These are phyloP conservation scores for Ceratina calcarata DNA, from an alignment of 1,140 invertebrate species.

Conservation along the genomic window DNA sequence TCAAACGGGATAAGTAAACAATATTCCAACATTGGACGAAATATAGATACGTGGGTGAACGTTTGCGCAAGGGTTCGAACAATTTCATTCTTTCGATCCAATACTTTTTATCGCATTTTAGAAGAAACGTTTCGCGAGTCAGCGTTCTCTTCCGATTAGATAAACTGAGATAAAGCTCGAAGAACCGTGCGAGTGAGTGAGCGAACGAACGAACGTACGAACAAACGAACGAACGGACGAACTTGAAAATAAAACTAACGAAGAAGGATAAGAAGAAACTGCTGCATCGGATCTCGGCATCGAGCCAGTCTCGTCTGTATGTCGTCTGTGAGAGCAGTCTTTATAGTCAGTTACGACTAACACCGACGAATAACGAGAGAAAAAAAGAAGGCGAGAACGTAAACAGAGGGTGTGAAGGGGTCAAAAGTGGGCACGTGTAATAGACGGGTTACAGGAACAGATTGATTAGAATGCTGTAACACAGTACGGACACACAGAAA, in stretches of 20 bases:
- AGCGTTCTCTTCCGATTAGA: neutral
- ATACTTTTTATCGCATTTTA: neutral
- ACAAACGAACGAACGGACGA: too few species aligned
- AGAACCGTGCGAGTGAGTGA: neutral
- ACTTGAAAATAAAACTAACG: slow-evolving; percentile 4
- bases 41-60: neutral
- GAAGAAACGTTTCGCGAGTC: slow-evolving; percentile 1
- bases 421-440: neutral
- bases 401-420: neutral
- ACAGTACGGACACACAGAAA: slow-evolving; percentile 79
- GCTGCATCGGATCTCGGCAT: slow-evolving; percentile 46
- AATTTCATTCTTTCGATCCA: neutral
- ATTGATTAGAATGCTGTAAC: slow-evolving; percentile 79
- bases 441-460: slow-evolving; percentile 73
- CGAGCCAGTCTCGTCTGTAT: slow-evolving; percentile 45
- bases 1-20: too few species aligned
- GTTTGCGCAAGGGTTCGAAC: too few species aligned
- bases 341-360: slow-evolving; percentile 46
- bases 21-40: too few species aligned
- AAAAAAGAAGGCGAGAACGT: slow-evolving; percentile 5
- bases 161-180: neutral
- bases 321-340: slow-evolving; percentile 13
- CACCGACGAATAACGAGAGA: slow-evolving; percentile 40
- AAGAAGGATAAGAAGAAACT: slow-evolving; percentile 24
- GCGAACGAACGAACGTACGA: too few species aligned